Evolutionary conservation across 2,888 invertebrate species (phyloP).

Genomic region (Isoperla grammatica): DNA sequence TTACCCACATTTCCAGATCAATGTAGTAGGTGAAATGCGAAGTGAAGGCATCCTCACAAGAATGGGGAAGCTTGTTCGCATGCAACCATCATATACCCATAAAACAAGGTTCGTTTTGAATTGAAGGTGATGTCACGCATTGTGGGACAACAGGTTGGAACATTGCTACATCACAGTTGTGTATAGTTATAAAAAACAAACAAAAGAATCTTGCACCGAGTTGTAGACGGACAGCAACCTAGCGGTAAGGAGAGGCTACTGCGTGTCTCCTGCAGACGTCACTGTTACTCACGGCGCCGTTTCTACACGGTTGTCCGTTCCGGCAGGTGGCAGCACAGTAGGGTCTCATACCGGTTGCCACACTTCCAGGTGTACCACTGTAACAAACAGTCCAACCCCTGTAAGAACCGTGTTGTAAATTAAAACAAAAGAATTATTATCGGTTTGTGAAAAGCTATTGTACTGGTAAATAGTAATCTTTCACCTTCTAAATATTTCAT

Average conservation of each 20-base stretch:
- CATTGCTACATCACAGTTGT: no score
- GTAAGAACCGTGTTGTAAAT: neutral
- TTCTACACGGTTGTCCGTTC: conserved; percentile 20
- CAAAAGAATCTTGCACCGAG: no score
- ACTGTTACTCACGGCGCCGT: conserved; percentile 1
- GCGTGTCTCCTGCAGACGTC: conserved; percentile 18
- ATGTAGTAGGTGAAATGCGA: no score
- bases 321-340: conserved; percentile 17
- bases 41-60: no score
- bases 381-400: neutral
- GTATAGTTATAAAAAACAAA: no score
- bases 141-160: no score
- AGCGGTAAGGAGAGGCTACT: neutral
- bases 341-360: conserved; percentile 2
- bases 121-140: no score
- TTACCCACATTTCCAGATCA: no score
- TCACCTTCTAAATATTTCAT: neutral
- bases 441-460: neutral
- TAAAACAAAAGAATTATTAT: neutral
- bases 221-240: no score
- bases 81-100: no score
- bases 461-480: neutral
- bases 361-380: conserved; percentile 14
- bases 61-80: no score
- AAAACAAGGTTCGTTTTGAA: no score